These are phyloP conservation scores for Holotrichia oblita DNA, from an alignment of 1,140 invertebrate species.

Conservation along the genomic window DNA sequence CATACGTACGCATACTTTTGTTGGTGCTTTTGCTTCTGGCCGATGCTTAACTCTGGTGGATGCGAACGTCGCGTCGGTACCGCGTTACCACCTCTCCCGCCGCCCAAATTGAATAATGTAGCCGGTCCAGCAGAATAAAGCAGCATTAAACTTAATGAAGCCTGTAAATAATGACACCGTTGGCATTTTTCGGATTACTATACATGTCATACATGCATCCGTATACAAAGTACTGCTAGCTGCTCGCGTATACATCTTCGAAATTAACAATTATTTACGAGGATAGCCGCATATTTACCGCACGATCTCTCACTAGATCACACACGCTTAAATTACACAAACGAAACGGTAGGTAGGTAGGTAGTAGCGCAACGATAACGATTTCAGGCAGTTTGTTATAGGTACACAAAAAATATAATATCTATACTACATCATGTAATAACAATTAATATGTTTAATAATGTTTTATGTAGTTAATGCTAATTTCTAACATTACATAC, in stretches of 20 bases:
- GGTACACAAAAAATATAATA: no score
- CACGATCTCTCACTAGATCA: no score
- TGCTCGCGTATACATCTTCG: not conserved
- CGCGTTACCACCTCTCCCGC: conserved; percentile 3
- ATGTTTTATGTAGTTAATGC: no score
- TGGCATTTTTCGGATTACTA: conserved; percentile 38
- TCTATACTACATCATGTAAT: no score
- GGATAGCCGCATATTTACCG: no score
- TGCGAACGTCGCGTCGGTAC: not conserved
- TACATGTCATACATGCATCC: not conserved
- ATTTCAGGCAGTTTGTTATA: no score
- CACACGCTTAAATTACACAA: no score
- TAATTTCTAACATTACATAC: no score
- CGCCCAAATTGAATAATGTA: conserved; percentile 54
- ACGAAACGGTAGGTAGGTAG: no score
- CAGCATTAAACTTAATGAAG: conserved; percentile 53
- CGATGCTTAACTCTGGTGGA: not conserved
- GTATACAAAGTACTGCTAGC: not conserved
- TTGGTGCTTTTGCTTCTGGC: conserved; percentile 33
- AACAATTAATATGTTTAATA: no score
- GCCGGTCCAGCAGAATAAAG: conserved; percentile 50
- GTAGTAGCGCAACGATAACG: not conserved
- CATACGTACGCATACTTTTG: conserved; percentile 27
- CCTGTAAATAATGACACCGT: conserved; percentile 51
- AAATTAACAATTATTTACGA: not conserved